phyloP scores from a whole-genome alignment of 2,113 vertebrate species.

The Galbula dea region DNA sequence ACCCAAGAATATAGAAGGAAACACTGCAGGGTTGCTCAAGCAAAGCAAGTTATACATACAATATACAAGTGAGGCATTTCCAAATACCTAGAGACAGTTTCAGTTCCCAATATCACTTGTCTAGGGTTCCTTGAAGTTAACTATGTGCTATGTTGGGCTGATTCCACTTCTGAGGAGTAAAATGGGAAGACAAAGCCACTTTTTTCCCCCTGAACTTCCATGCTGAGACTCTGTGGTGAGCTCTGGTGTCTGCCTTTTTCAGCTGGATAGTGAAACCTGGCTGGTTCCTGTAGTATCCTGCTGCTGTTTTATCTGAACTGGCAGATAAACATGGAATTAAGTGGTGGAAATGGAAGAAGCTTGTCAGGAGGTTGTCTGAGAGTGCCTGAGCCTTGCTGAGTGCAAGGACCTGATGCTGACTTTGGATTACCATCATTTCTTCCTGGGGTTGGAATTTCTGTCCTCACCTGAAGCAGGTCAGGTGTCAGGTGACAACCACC shows the following conservation, averaged over 20 bases:
- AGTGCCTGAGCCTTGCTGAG: not conserved
- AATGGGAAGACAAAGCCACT: not conserved
- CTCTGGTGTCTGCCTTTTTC: not conserved
- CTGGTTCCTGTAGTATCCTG: not conserved
- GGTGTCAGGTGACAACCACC: not conserved
- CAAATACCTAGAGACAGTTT: not conserved
- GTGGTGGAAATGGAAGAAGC: not conserved
- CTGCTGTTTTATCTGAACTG: not conserved
- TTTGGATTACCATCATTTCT: not conserved
- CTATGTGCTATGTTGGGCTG: accelerated
- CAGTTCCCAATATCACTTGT: not conserved
- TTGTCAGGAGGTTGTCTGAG: not conserved
- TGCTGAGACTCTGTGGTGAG: not conserved
- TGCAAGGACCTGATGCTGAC: not conserved
- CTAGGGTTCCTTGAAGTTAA: not conserved
- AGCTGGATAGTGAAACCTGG: not conserved
- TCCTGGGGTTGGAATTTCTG: not conserved
- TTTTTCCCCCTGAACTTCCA: not conserved
- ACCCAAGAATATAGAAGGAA: not conserved
- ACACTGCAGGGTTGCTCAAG: not conserved
- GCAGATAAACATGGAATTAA: not conserved
- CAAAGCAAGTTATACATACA: no score
- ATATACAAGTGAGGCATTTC: not conserved
- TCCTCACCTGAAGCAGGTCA: not conserved
- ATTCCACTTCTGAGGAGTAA: not conserved